Percentiles rank a stretch among this genome's conserved stretches.
Evolutionary conservation across 2,797 vertebrate species (phyloP).

Genomic region (Vultur gryphus): DNA sequence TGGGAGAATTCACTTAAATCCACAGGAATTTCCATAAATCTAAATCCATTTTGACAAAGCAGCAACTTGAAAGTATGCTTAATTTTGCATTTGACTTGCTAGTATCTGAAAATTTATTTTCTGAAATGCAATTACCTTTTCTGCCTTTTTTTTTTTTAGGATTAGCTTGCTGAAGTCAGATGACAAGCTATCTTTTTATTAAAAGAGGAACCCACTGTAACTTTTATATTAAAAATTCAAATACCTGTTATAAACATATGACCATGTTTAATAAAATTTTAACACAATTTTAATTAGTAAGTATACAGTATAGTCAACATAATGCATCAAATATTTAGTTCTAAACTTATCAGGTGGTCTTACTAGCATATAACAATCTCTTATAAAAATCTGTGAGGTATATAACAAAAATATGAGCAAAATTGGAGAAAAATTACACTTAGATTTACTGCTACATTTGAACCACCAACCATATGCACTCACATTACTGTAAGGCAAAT

Average conservation of each 20-base stretch:
- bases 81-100: not conserved
- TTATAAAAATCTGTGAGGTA: not conserved
- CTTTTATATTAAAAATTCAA: not conserved
- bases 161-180: not conserved
- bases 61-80: not conserved
- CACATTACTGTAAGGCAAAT: not conserved
- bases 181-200: not conserved
- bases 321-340: not conserved
- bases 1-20: not conserved
- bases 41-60: slow-evolving; percentile 2
- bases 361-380: not conserved
- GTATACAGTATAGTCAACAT: not conserved
- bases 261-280: not conserved
- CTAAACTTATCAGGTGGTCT: not conserved
- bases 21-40: not conserved
- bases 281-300: not conserved
- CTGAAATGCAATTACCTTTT: not conserved
- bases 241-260: not conserved
- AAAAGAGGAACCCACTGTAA: not conserved
- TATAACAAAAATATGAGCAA: not conserved
- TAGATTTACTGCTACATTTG: not conserved
- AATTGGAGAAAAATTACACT: not conserved
- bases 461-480: not conserved
- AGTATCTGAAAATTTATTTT: not conserved
- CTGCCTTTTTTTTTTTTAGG: not conserved